These are phyloP conservation scores for Myopa tessellatipennis DNA, from an alignment of 2,888 invertebrate genomes.

Conservation along the genomic window DNA sequence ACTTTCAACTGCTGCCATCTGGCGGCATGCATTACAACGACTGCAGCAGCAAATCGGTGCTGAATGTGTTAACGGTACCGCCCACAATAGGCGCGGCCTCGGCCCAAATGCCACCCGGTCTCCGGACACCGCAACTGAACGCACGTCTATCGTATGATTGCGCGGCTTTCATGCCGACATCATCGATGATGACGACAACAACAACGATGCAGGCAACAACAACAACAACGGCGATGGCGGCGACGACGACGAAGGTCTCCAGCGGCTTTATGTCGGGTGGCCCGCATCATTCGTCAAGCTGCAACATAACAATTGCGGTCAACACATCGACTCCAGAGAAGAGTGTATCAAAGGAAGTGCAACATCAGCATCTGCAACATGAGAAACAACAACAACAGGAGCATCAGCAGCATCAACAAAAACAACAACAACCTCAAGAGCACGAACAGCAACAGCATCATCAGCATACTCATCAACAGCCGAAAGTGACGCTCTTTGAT, in stretches of 20 bases:
- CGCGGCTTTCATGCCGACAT: too few species aligned
- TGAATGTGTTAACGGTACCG: constrained; percentile 62
- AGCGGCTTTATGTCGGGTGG: neutral
- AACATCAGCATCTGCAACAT: constrained; percentile 46
- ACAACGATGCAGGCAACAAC: neutral
- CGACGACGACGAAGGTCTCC: constrained; percentile 24
- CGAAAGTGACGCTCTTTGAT: constrained; percentile 59
- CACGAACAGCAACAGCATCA: constrained; percentile 46
- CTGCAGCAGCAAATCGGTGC: constrained; percentile 47
- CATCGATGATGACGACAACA: too few species aligned
- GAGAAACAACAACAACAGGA: constrained; percentile 37
- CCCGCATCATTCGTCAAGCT: constrained; percentile 35
- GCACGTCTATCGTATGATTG: constrained; percentile 47
- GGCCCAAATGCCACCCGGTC: constrained; percentile 60
- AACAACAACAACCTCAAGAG: constrained; percentile 16
- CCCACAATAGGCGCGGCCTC: constrained; percentile 57
- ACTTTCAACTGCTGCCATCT: constrained; percentile 43
- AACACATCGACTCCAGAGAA: constrained; percentile 49
- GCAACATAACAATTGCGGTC: constrained; percentile 50
- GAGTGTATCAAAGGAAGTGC: constrained; percentile 45
- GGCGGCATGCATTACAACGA: constrained; percentile 39
- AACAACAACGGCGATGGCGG: neutral
- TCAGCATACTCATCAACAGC: constrained; percentile 54
- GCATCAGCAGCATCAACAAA: constrained; percentile 36
- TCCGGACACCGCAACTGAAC: constrained; percentile 45